Conservation (phyloP, 2,113 vertebrate species). For the Phaethon lepturus region DNA sequence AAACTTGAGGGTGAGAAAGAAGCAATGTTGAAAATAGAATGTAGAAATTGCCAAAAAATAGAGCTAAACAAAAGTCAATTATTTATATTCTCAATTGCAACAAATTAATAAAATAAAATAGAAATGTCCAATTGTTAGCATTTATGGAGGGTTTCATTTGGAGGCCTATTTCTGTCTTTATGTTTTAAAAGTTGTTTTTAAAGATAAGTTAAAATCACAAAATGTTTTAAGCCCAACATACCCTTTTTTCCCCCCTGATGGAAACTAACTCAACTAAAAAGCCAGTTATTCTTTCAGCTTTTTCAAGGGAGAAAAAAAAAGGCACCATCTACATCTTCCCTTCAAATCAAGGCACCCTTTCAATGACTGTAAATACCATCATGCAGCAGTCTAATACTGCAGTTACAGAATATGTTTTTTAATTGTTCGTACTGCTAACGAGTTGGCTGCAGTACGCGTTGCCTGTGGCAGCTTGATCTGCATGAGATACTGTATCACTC, state of each 20-base stretch:
- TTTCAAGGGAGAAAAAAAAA: not conserved
- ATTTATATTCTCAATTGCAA: not conserved
- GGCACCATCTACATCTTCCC: not conserved
- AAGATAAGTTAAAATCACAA: not conserved
- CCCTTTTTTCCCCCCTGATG: not conserved
- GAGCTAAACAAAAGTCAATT: fast-evolving
- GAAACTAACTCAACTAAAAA: not conserved
- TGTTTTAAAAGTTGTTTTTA: not conserved
- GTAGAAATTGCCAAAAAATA: not conserved
- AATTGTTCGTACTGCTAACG: not conserved
- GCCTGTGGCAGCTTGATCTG: not conserved
- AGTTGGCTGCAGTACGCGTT: not conserved
- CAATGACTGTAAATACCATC: not conserved
- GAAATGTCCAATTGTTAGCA: not conserved
- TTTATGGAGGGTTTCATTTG: not conserved
- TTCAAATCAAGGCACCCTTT: not conserved
- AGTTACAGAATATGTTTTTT: not conserved
- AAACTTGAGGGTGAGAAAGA: not conserved
- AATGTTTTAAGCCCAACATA: not conserved
- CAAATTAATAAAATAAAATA: not conserved
- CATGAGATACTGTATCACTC: not conserved
- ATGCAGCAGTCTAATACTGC: not conserved
- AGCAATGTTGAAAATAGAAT: not conserved
- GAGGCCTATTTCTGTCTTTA: not conserved
- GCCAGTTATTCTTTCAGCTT: not conserved